phyloP scores from a whole-genome alignment of 1,140 invertebrate genomes.

The Tigriopus japonicus region DNA sequence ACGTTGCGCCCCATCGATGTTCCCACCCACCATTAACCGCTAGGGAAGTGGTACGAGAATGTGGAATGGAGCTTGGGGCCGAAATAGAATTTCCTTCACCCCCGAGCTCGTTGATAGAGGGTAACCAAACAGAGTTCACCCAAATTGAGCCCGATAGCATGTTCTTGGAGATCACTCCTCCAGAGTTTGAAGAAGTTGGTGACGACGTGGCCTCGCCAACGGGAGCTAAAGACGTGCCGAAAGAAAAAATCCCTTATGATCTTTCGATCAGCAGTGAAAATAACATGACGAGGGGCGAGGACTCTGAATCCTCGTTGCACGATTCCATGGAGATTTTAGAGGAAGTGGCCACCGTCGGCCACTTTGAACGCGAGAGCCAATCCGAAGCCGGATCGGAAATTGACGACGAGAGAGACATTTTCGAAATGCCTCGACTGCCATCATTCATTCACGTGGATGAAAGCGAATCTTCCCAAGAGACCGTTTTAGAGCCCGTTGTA shows the following conservation, averaged over 20 bases:
- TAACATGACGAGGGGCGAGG: neutral
- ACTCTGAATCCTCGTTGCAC: conserved; percentile 4
- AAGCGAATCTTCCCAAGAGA: too few species aligned
- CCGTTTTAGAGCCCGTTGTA: too few species aligned
- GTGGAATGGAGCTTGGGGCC: too few species aligned
- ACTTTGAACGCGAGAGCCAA: conserved; percentile 4
- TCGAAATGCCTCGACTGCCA: neutral
- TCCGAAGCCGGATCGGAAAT: neutral
- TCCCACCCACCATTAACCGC: neutral
- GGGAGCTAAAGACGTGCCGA: neutral
- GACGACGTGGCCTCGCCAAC: too few species aligned
- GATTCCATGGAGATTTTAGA: conserved; percentile 14
- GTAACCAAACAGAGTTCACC: neutral
- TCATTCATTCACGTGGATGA: neutral
- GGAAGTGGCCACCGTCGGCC: conserved; percentile 1
- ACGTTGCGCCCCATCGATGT: neutral
- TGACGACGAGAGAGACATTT: neutral
- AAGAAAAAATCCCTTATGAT: neutral
- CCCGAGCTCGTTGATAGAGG: neutral
- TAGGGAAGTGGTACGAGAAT: too few species aligned
- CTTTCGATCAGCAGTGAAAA: conserved; percentile 7
- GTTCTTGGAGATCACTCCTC: conserved; percentile 1
- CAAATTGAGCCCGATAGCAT: neutral
- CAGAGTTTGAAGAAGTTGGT: neutral
- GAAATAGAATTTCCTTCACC: neutral